Evolutionary conservation across 2,113 vertebrate species (phyloP), one percentile per base, ranked within the genome.

Genomic region (Panthera uncia): DNA sequence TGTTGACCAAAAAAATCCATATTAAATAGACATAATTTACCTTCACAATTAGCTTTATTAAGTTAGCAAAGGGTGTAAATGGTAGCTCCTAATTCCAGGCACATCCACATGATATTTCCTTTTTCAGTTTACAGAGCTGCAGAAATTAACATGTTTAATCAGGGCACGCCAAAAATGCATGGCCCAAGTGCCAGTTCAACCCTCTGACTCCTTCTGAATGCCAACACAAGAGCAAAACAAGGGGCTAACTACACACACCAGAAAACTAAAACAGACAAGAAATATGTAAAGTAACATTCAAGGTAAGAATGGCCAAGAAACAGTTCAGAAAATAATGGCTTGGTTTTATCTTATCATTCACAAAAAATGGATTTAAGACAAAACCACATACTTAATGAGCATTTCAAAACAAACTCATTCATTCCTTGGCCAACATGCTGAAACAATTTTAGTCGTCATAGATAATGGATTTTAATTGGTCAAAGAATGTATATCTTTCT

Each of bases 391-490:
- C 15, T 95, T 66, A 89, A 97, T 89, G 94, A 93, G 66, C 66
- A 97, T 93, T 97, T 98, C 83, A 97, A 97, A 94, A 95, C 79
- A 93, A 97, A 97, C 83, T 97, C 85, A 97, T 97, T 83, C 25
- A 89, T 38, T 71, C 7, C 48, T 61, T 94, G 78, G 45, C 48
- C 83, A 98, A 89, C 29, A 95, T 27, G 66, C 12, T 48, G 95
- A 81, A 97, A 52, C 7, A 80, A 85, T 95, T 93, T 98, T 95
- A 96, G 14, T 65, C 98, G 91, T 80, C 95, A 96, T 52, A n/a
- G 94, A 94, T 88, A 95, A 95, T 71, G n/a, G 41, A 87, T 63
- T 91, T 98, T 96, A 98, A 97, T 95, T 98, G 76, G 90, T 88
- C 89, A 94, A 97, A 89, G 57, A 98, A 89, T 21, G n/a, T 97